Percentiles rank a stretch among this genome's conserved stretches.
Conservation (phyloP, 1,140 invertebrate genomes). For the Pseudachorutes palmiensis region DNA sequence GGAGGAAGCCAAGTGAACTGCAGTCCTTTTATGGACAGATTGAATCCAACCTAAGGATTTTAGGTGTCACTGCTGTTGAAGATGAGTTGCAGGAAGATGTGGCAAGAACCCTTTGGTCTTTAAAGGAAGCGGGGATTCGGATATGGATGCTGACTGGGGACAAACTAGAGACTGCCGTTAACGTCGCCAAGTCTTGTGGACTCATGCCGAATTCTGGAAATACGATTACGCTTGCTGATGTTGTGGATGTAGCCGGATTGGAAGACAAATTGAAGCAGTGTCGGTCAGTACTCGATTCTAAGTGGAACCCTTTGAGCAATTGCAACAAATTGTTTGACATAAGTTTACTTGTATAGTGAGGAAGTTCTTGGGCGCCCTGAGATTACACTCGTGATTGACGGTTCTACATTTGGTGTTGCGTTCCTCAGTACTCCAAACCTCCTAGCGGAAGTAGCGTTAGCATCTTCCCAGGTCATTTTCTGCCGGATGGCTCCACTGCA, state of each 20-base stretch:
- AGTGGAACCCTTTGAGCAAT: no score
- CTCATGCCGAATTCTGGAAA: constrained; percentile 58
- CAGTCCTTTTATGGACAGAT: neutral
- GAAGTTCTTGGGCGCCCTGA: no score
- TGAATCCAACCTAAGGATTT: neutral
- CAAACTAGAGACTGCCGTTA: constrained; percentile 69
- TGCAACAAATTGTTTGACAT: no score
- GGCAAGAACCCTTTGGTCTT: constrained; percentile 59
- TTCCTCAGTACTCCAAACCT: constrained; percentile 45
- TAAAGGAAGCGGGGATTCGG: constrained; percentile 53
- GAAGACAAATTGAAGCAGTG: neutral
- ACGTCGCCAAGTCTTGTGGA: constrained; percentile 61
- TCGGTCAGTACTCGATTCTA: neutral
- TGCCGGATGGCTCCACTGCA: constrained; percentile 72
- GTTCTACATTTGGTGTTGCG: constrained; percentile 49
- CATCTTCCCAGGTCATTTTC: constrained; percentile 61
- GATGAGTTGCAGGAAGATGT: constrained; percentile 74
- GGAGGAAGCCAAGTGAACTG: neutral
- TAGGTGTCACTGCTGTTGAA: constrained; percentile 70
- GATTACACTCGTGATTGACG: no score
- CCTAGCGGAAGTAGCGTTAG: constrained; percentile 51
- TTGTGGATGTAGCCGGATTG: neutral
- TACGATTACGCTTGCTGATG: constrained; percentile 50
- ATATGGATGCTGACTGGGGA: constrained; percentile 60
- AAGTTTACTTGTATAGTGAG: no score